These are phyloP conservation scores for Luehdorfia chinensis DNA, from an alignment of 1,140 invertebrate species.

Conservation along the genomic window DNA sequence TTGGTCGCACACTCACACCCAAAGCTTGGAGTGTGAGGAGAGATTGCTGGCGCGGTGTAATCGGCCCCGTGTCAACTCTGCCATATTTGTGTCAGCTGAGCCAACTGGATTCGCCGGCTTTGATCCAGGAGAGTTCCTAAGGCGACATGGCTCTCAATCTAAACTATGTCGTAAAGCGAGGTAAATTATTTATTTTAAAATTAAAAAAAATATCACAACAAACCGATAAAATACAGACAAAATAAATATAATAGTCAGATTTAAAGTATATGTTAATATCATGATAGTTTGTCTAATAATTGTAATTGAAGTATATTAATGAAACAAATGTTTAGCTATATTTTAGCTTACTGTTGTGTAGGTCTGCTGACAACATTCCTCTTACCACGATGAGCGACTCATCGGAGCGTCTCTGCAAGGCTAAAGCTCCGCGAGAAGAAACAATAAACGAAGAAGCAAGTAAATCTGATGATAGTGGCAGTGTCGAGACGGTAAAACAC, in stretches of 20 bases:
- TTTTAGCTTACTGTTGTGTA: slow-evolving; percentile 38
- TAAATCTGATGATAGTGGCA: slow-evolving; percentile 76
- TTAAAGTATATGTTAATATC: too few relatives aligned
- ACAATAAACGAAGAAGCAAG: slow-evolving; percentile 61
- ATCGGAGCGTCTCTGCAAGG: slow-evolving; percentile 72
- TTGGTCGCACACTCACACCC: slow-evolving; percentile 79
- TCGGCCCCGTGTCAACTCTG: slow-evolving; percentile 86
- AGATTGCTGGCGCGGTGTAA: slow-evolving; percentile 77
- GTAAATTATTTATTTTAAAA: slow-evolving; percentile 41
- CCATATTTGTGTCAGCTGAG: slow-evolving; percentile 84
- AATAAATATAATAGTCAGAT: too few relatives aligned
- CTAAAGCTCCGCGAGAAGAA: slow-evolving; percentile 57
- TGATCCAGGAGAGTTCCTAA: slow-evolving; percentile 85
- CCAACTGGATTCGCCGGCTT: slow-evolving; percentile 86
- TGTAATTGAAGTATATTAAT: too few relatives aligned
- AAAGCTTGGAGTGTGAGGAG: slow-evolving; percentile 80
- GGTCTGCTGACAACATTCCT: slow-evolving; percentile 79
- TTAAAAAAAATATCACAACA: too few relatives aligned
- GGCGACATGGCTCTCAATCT: slow-evolving; percentile 87
- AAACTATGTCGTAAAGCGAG: slow-evolving; percentile 86
- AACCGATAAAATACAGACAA: too few relatives aligned
- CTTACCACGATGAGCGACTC: slow-evolving; percentile 73
- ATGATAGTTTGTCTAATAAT: too few relatives aligned
- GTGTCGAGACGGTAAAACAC: slow-evolving; percentile 78
- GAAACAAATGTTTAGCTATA: too few relatives aligned